phyloP scores from a whole-genome alignment of 1,140 invertebrate genomes.

The Phenacoccus solenopsis region DNA sequence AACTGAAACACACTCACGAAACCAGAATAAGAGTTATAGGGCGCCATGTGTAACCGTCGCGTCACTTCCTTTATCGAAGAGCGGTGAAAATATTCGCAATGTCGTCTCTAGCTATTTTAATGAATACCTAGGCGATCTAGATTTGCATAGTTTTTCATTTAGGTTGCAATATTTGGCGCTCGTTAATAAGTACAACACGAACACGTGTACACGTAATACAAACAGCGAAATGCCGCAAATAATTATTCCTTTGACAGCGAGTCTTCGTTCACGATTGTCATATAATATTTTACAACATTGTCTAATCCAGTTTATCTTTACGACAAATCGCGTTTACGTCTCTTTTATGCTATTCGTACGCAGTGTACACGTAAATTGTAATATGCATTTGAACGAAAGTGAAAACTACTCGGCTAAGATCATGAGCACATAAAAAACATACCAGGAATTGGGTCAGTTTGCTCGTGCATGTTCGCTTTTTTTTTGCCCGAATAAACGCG shows the following conservation, averaged over 20 bases:
- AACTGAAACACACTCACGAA: no score
- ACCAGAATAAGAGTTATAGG: no score
- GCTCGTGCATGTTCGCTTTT: not conserved
- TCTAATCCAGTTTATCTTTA: not conserved
- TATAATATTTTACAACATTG: not conserved
- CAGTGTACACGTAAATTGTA: no score
- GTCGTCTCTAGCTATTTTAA: no score
- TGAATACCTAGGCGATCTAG: not conserved
- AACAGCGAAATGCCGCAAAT: not conserved
- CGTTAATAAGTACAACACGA: not conserved
- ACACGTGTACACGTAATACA: not conserved
- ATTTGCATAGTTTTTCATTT: not conserved
- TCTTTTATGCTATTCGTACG: not conserved
- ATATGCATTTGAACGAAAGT: not conserved
- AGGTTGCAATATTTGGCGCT: not conserved
- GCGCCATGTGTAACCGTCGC: no score
- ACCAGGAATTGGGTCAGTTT: not conserved
- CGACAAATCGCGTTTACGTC: not conserved
- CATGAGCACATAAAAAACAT: not conserved
- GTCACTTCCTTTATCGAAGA: not conserved
- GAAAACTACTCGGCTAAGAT: not conserved
- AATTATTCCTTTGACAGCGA: not conserved
- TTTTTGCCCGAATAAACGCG: not conserved
- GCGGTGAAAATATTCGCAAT: not conserved
- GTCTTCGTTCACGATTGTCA: not conserved